A percentile compares a stretch with the other conserved stretches of the same genome.
phyloP scores from a whole-genome alignment of 2,888 invertebrate genomes.

The Syrphus vitripennis region DNA sequence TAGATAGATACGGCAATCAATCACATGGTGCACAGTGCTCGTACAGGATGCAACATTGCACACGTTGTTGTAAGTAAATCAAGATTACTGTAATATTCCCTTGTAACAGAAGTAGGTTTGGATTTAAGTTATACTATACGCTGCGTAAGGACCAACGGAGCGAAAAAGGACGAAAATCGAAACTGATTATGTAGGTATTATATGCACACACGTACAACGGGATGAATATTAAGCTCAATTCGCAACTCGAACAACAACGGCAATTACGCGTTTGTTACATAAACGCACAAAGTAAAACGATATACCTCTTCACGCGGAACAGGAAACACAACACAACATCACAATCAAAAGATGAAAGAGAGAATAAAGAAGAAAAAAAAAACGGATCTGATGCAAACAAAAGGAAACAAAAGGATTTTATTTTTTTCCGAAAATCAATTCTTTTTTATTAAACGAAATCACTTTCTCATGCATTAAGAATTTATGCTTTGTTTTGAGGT shows the following conservation, averaged over 20 bases:
- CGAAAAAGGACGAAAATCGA: neutral
- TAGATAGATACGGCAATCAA: conserved; percentile 33
- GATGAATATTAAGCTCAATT: neutral
- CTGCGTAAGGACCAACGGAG: neutral
- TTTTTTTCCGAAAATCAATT: conserved; percentile 2
- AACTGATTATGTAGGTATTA: neutral
- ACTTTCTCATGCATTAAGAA: neutral
- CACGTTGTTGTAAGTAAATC: conserved; percentile 18
- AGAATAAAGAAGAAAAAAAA: neutral
- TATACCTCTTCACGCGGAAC: conserved; percentile 18
- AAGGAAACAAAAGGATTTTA: conserved; percentile 17
- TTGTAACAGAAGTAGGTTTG: neutral
- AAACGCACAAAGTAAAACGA: conserved; percentile 48
- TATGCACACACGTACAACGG: neutral
- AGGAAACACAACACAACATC: conserved; percentile 26
- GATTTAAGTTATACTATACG: no score
- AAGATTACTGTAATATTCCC: conserved; percentile 30
- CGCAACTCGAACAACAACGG: conserved; percentile 10
- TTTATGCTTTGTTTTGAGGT: conserved; percentile 14
- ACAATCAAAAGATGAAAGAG: conserved; percentile 3
- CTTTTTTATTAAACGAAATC: neutral
- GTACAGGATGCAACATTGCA: neutral
- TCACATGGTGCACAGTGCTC: conserved; percentile 13
- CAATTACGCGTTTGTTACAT: conserved; percentile 53
- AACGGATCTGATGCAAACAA: neutral